Evolutionary conservation across 1,140 invertebrate species (phyloP).

Genomic region (Zaprionus vittiger): DNA sequence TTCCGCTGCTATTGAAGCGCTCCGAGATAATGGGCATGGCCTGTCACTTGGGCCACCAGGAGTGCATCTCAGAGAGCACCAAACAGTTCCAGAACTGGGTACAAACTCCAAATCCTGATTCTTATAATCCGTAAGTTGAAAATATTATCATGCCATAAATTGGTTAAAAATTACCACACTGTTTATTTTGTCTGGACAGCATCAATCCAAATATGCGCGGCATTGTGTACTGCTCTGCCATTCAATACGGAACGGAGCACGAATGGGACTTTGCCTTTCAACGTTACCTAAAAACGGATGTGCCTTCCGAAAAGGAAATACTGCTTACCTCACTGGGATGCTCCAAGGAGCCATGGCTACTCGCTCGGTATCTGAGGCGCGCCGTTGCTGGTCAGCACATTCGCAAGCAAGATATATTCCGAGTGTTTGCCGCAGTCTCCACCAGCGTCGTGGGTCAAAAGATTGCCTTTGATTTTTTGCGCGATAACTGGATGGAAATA

Average conservation of each 20-base stretch:
- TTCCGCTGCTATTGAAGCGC: slow-evolving; percentile 88
- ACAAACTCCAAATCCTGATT: slow-evolving; percentile 88
- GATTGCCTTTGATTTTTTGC: slow-evolving; percentile 90
- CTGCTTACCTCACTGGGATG: slow-evolving; percentile 92
- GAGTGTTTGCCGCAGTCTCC: slow-evolving; percentile 90
- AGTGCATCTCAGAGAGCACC: slow-evolving; percentile 89
- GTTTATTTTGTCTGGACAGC: slow-evolving; percentile 28
- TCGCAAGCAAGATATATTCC: slow-evolving; percentile 90
- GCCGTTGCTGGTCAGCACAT: slow-evolving; percentile 90
- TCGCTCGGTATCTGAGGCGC: slow-evolving; percentile 90
- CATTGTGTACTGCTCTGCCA: slow-evolving; percentile 93
- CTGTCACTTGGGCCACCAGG: slow-evolving; percentile 88
- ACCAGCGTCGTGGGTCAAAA: slow-evolving; percentile 89
- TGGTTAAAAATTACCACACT: not conserved
- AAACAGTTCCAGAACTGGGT: slow-evolving; percentile 90
- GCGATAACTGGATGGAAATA: slow-evolving; percentile 89
- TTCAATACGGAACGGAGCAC: slow-evolving; percentile 90
- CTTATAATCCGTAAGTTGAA: slow-evolving; percentile 88
- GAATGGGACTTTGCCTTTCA: slow-evolving; percentile 95
- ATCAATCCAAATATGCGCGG: slow-evolving; percentile 92
- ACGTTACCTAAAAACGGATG: slow-evolving; percentile 89
- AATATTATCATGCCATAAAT: not conserved
- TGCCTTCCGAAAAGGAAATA: slow-evolving; percentile 91
- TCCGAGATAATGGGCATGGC: slow-evolving; percentile 89
- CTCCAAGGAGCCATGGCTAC: slow-evolving; percentile 90